These are phyloP conservation scores for Porphyrio hochstetteri DNA, from an alignment of 2,113 vertebrate genomes.

Conservation along the genomic window DNA sequence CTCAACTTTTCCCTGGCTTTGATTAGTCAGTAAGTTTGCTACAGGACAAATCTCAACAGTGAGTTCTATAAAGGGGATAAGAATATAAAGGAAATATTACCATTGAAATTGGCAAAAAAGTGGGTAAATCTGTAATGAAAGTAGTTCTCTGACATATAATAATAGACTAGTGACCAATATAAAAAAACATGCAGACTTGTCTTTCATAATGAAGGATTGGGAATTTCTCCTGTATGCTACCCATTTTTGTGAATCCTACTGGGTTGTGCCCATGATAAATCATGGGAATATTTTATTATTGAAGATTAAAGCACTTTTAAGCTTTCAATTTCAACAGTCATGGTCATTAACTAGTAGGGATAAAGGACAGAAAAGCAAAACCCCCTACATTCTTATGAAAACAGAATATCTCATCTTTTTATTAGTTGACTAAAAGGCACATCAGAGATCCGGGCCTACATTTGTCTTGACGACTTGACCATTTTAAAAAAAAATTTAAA, in stretches of 20 bases:
- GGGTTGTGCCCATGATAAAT: background rate
- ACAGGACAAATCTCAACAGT: background rate
- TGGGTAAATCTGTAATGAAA: background rate
- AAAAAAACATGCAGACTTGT: background rate
- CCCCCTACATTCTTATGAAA: background rate
- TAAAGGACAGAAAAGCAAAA: background rate
- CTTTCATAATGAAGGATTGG: background rate
- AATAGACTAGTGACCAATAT: background rate
- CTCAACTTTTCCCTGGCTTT: background rate
- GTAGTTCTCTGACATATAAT: background rate
- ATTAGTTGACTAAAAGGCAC: background rate
- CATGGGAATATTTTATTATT: background rate
- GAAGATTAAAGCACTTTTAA: background rate
- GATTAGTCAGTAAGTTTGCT: background rate
- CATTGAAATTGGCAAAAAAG: background rate
- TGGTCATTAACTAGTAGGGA: too few species aligned
- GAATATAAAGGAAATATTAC: background rate
- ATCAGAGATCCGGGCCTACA: background rate
- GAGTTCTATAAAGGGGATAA: background rate
- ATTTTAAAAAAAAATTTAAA: background rate
- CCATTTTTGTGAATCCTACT: background rate
- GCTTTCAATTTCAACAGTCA: background rate
- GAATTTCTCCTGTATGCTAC: background rate
- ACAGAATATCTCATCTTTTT: background rate
- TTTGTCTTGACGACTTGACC: background rate